Evolutionary conservation across 2,797 vertebrate genomes (phyloP).

Genomic region (Schizopygopsis malacanthus): DNA sequence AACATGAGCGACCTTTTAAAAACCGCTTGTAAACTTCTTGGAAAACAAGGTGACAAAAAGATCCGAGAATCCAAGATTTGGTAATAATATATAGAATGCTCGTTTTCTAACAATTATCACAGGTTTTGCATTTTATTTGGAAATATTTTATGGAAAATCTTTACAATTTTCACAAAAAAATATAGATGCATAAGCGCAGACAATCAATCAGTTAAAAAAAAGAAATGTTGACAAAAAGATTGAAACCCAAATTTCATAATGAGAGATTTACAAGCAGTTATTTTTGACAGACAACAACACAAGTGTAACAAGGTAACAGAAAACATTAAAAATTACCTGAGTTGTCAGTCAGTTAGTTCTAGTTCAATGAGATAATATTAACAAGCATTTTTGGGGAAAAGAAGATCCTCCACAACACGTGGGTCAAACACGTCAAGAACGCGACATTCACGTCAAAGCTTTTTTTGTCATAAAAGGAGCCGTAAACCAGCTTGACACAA

Average conservation of each 20-base stretch:
- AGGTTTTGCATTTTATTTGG: not conserved
- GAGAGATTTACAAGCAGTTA: not conserved
- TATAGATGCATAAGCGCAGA: not conserved
- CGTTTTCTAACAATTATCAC: not conserved
- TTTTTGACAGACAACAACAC: not conserved
- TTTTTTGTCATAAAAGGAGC: slow-evolving; percentile 20
- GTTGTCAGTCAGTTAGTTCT: not conserved
- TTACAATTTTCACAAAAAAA: not conserved
- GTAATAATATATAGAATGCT: not conserved
- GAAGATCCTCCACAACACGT: not conserved
- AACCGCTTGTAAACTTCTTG: not conserved
- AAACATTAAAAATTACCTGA: not conserved
- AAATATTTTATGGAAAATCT: not conserved
- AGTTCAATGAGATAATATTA: not conserved
- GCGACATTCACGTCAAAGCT: not conserved
- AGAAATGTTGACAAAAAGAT: not conserved
- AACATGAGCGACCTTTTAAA: not conserved
- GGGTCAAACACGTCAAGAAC: not conserved
- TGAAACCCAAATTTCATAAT: not conserved
- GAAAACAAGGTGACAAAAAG: not conserved
- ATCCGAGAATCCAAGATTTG: not conserved
- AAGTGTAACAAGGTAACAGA: not conserved
- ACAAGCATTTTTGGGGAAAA: not conserved
- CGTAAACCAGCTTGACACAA: slow-evolving; percentile 44
- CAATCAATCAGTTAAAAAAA: not conserved